Conservation (phyloP, 2,113 vertebrate species). For the Helogale parvula region DNA sequence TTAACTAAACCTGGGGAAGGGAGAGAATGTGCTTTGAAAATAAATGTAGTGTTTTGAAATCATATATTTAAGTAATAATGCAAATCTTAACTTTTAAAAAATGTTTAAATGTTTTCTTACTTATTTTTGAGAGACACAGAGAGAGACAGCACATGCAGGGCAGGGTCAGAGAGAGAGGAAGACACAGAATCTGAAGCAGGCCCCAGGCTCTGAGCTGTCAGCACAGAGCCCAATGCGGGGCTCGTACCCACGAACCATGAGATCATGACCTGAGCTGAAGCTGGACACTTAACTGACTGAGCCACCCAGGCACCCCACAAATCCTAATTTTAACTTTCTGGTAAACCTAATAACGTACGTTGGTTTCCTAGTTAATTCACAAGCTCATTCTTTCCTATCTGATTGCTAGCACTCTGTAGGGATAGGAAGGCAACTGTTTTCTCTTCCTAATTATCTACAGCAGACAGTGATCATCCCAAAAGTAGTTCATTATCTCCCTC, state of each 20-base stretch:
- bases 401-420: background rate
- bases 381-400: background rate
- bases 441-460: background rate
- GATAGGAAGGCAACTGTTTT: background rate
- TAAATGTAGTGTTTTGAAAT: background rate
- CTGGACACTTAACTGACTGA: no score
- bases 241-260: no score
- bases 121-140: no score
- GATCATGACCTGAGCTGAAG: no score
- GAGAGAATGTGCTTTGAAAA: background rate
- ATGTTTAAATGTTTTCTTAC: no score
- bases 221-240: no score
- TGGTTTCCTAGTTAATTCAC: background rate
- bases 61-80: background rate
- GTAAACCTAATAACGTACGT: background rate
- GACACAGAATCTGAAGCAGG: no score
- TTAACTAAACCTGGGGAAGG: background rate
- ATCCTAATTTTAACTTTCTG: background rate
- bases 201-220: no score
- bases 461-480: background rate
- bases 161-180: no score
- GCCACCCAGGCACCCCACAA: background rate
- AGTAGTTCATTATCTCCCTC: background rate
- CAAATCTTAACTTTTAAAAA: background rate
- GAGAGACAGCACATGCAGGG: no score